Conservation (phyloP, 2,888 invertebrate genomes). For the Athetis lepigone region DNA sequence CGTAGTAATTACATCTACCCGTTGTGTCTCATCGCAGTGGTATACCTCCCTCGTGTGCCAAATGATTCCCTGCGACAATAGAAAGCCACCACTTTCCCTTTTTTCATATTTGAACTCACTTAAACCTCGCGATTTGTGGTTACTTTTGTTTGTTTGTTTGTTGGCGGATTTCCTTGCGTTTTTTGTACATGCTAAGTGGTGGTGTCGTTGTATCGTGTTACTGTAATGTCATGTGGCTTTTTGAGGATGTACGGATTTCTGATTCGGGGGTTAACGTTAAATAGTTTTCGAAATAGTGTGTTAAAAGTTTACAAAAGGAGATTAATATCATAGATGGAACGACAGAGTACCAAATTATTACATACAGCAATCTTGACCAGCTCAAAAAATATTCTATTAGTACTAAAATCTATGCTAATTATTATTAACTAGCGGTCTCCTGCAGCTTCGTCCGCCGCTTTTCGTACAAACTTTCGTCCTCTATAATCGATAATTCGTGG, state of each 20-base stretch:
- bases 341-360: no score
- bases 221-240: constrained; percentile 29
- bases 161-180: constrained; percentile 71
- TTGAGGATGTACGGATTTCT: constrained; percentile 26
- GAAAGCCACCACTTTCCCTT: constrained; percentile 76
- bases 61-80: constrained; percentile 82
- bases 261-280: no score
- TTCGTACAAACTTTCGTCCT: no score
- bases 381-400: no score
- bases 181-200: constrained; percentile 60
- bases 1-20: constrained; percentile 48
- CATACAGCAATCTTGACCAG: no score
- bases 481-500: no score
- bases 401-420: no score
- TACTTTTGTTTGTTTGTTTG: constrained; percentile 78
- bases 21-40: constrained; percentile 42
- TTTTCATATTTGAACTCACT: constrained; percentile 88
- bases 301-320: not conserved
- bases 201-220: constrained; percentile 54
- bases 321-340: no score
- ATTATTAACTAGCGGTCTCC: no score
- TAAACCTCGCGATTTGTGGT: constrained; percentile 80
- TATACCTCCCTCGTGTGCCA: constrained; percentile 64
- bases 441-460: no score
- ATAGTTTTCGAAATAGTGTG: no score